A percentile compares a stretch with the other conserved stretches of the same genome.
Evolutionary conservation across 2,888 invertebrate species (phyloP).

Genomic region (Standfussiana lucernea): DNA sequence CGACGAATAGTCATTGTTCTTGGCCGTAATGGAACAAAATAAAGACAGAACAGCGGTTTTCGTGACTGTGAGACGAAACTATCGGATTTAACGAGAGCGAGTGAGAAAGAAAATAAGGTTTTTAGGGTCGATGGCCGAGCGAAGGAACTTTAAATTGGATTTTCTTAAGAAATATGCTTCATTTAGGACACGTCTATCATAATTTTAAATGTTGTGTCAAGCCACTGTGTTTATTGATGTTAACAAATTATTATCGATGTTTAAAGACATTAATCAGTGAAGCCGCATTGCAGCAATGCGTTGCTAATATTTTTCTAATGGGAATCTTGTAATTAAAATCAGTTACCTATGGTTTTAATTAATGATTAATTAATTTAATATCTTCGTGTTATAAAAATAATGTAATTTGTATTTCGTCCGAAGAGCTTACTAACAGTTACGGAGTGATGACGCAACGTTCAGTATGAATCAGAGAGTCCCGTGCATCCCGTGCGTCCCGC

Average conservation of each 20-base stretch:
- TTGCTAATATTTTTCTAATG: conserved; percentile 10
- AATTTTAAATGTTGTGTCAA: conserved; percentile 71
- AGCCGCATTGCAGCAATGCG: conserved; percentile 9
- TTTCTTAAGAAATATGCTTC: conserved; percentile 85
- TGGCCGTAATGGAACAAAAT: conserved; percentile 90
- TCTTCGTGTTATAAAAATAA: not conserved
- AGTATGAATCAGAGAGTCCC: conserved; percentile 50
- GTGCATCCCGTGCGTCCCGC: conserved; percentile 64
- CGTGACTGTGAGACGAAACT: conserved; percentile 88
- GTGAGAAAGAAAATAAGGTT: conserved; percentile 83
- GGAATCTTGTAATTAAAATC: conserved; percentile 17
- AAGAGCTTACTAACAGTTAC: conserved; percentile 9
- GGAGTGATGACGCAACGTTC: conserved; percentile 47
- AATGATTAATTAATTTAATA: not conserved
- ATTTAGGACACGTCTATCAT: conserved; percentile 84
- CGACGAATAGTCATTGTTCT: conserved; percentile 89
- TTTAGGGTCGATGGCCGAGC: conserved; percentile 90
- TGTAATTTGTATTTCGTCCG: not conserved
- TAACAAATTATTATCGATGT: conserved; percentile 54
- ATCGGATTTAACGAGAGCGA: conserved; percentile 76
- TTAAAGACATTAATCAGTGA: conserved; percentile 26
- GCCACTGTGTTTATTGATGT: conserved; percentile 63
- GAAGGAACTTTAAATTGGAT: conserved; percentile 88
- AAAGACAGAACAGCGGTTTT: conserved; percentile 90
- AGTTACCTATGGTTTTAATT: not conserved